These are phyloP conservation scores for Pseudomyrmex cubaensis DNA, from an alignment of 1,140 invertebrate genomes.

Conservation along the genomic window DNA sequence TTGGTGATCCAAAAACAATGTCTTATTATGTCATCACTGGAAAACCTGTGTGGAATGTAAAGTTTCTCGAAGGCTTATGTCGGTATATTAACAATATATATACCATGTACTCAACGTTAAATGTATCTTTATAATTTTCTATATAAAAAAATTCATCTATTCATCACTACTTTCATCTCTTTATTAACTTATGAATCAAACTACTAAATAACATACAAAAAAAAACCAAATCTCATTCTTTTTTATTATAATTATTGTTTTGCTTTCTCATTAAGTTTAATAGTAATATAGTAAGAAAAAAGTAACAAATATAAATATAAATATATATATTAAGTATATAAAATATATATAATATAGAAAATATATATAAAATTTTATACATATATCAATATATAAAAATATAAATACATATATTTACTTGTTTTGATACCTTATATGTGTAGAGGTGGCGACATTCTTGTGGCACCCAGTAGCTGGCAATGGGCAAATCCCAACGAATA, in stretches of 20 bases:
- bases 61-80: constrained; percentile 82
- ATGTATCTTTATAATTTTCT: no score
- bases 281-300: no score
- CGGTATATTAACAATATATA: constrained; percentile 65
- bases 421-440: neutral
- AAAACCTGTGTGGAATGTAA: constrained; percentile 87
- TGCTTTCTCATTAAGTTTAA: no score
- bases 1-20: constrained; percentile 84
- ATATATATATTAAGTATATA: neutral
- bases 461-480: constrained; percentile 81
- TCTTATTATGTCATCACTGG: constrained; percentile 87
- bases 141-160: no score
- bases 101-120: neutral
- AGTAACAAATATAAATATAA: neutral
- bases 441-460: constrained; percentile 83
- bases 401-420: neutral
- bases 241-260: no score
- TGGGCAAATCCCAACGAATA: constrained; percentile 83
- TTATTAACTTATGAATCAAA: no score
- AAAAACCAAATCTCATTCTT: no score
- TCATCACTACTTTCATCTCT: no score
- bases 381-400: neutral
- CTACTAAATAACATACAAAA: no score
- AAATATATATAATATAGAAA: neutral
- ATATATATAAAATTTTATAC: neutral